phyloP scores from a whole-genome alignment of 2,797 vertebrate species.

The Chromis chromis region DNA sequence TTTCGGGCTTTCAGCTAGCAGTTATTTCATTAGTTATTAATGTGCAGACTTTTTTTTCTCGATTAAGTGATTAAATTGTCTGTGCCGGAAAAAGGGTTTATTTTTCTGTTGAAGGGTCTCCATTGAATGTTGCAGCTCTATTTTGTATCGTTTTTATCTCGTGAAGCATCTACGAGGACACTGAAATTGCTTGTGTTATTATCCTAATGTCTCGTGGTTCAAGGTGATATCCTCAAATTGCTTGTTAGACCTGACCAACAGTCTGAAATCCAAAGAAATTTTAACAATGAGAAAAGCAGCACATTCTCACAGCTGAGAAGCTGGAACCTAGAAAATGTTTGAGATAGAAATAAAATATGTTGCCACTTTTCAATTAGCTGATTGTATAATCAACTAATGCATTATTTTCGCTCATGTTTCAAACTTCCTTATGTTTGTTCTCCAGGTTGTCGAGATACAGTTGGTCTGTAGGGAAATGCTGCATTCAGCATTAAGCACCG shows the following conservation, averaged over 20 bases:
- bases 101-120: too few species aligned
- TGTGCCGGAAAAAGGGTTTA: not conserved
- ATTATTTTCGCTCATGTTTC: not conserved
- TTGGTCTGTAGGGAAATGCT: not conserved
- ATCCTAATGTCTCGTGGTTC: not conserved
- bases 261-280: not conserved
- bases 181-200: too few species aligned
- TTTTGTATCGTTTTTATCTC: too few species aligned
- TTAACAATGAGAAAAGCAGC: not conserved
- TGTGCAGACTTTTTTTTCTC: not conserved
- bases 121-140: too few species aligned
- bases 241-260: not conserved
- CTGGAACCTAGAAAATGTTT: not conserved
- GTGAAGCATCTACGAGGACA: too few species aligned
- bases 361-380: not conserved
- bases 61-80: not conserved
- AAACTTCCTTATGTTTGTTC: not conserved
- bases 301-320: conserved; percentile 5
- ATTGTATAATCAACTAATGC: not conserved
- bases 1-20: not conserved
- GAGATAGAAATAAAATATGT: not conserved
- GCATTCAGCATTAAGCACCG: not conserved
- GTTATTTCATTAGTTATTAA: not conserved
- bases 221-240: not conserved
- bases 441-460: not conserved